A percentile compares a stretch with the other conserved stretches of the same genome.
Evolutionary conservation across 2,888 invertebrate genomes (phyloP).

Genomic region (Hydriomena furcata): DNA sequence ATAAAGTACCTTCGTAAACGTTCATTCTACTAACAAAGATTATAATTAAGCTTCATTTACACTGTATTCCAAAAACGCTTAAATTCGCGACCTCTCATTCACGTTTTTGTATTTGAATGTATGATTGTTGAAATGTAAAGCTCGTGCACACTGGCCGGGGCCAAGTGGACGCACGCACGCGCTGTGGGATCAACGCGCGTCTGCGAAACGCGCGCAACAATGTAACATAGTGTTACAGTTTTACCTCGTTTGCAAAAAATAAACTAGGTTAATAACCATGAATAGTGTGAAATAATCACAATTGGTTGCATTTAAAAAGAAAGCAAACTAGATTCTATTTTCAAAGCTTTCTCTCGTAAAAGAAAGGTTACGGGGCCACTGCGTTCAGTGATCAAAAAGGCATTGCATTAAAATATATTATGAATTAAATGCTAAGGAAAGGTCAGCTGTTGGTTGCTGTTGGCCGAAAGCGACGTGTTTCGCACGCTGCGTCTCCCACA

Average conservation of each 20-base stretch:
- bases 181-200: constrained; percentile 52
- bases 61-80: background rate
- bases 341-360: constrained; percentile 35
- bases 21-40: constrained; percentile 13
- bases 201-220: constrained; percentile 52
- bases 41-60: constrained; percentile 15
- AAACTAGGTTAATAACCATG: constrained; percentile 33
- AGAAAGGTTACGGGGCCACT: constrained; percentile 37
- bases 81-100: constrained; percentile 17
- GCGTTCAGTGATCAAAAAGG: constrained; percentile 30
- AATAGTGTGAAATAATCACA: constrained; percentile 38
- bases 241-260: constrained; percentile 29
- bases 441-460: constrained; percentile 24
- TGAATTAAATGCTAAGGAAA: constrained; percentile 25
- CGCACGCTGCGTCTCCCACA: constrained; percentile 65
- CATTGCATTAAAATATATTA: constrained; percentile 22
- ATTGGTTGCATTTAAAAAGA: constrained; percentile 42
- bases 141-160: constrained; percentile 14
- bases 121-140: constrained; percentile 15
- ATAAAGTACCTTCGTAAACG: background rate
- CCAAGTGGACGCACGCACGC: constrained; percentile 26
- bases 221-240: constrained; percentile 11
- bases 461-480: constrained; percentile 48
- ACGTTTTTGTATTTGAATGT: constrained; percentile 7
- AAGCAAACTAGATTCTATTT: constrained; percentile 39